Evolutionary conservation across 2,797 vertebrate species (phyloP), one percentile per base, ranked within the genome.

Genomic region (Schizopygopsis pylzovi): DNA sequence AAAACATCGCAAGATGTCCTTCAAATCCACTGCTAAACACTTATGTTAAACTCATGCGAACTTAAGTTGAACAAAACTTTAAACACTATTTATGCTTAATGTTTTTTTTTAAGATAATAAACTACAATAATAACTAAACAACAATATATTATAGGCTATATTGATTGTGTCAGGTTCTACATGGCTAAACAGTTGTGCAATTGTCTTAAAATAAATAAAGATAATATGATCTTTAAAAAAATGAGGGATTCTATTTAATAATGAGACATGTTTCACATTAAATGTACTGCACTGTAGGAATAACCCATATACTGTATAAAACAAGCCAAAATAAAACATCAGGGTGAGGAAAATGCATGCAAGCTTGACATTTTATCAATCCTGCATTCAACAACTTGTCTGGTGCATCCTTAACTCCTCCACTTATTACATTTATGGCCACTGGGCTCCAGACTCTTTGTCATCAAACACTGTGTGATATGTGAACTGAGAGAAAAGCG

Each of bases 381-480:
- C 37, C 33, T 54, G 45, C 33, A 49, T 18, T 77, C 13, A 83
- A 83, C 25, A 63, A 63, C 39, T 37, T 47, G 25, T 25, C 41
- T 33, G 18, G 10, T 83, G 81, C 71, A 73, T 52, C 25, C 43
- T 52, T 68, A 77, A 10, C 33, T 84, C 9, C n/a, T 20, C 25
- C 28, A 39, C 45, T 28, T 79, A 33, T 45, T 33, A 43, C 47
- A 43, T 28, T 18, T 13, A 49, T 41, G 52, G 72, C 63, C 85
- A 61, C 18, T 63, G 47, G 49, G 59, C 52, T 79, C 45, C 37
- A 77, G 81, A 77, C 75, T 5, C 54, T 71, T 76, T 79, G 87
- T 85, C 79, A 86, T 86, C 82, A 49, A 85, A 83, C 61, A 77
- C 70, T 84, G 75, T 68, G 43, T 80, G 84, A 85, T 87, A 79